Evolutionary conservation across 2,113 vertebrate species (phyloP).

Genomic region (Phrynosoma platyrhinos): DNA sequence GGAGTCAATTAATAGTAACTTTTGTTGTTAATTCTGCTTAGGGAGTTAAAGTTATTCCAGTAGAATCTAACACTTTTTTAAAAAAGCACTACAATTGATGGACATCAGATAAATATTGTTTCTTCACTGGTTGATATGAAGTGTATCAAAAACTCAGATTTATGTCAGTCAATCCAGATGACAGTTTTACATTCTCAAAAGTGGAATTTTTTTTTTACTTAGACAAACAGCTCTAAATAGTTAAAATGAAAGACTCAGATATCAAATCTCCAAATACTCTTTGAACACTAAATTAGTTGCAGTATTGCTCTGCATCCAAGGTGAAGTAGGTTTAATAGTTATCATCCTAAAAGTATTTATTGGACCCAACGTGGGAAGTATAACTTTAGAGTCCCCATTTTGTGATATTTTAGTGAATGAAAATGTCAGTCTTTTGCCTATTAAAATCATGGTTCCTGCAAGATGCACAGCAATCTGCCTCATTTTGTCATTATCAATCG

Average conservation of each 20-base stretch:
- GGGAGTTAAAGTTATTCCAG: neutral
- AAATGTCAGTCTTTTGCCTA: neutral
- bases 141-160: neutral
- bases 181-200: neutral
- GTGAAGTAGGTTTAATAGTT: neutral
- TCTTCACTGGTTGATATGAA: neutral
- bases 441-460: neutral
- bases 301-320: neutral
- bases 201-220: neutral
- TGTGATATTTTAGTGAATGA: neutral
- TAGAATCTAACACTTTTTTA: neutral
- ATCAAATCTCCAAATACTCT: neutral
- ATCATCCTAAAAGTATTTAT: neutral
- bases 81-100: neutral
- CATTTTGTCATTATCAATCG: conserved; percentile 4
- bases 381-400: neutral
- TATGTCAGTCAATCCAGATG: neutral
- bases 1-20: too few species aligned
- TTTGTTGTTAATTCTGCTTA: neutral
- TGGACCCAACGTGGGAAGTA: neutral
- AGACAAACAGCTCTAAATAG: neutral
- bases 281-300: neutral
- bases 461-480: neutral
- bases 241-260: neutral
- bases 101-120: neutral